A percentile compares a stretch with the other conserved stretches of the same genome.
phyloP scores from a whole-genome alignment of 2,113 vertebrate genomes.

The Cochlearius cochlearius region DNA sequence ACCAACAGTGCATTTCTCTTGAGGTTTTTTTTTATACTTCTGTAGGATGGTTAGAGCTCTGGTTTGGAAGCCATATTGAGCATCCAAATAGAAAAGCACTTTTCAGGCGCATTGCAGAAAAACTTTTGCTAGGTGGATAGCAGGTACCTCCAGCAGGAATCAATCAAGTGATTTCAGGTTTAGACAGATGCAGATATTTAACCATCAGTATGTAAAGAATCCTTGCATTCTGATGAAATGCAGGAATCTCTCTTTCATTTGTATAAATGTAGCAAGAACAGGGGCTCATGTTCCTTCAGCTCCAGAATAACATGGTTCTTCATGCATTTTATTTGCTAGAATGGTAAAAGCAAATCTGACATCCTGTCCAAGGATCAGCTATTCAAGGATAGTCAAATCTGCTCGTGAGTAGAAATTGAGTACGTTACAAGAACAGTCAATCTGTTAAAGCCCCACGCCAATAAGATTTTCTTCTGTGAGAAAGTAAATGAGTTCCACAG shows the following conservation, averaged over 20 bases:
- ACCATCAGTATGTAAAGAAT: not conserved
- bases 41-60: not conserved
- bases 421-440: not conserved
- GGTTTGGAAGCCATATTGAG: not conserved
- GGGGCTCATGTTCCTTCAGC: not conserved
- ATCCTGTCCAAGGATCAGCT: not conserved
- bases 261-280: not conserved
- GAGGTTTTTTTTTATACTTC: not conserved
- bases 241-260: not conserved
- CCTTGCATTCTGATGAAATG: not conserved
- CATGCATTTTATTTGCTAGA: not conserved
- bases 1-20: not conserved
- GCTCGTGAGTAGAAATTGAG: not conserved
- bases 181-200: not conserved
- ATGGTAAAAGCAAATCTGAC: not conserved
- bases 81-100: not conserved
- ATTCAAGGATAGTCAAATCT: not conserved
- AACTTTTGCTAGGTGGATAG: not conserved
- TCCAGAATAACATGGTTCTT: not conserved
- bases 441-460: not conserved
- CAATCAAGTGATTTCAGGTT: not conserved
- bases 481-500: not conserved
- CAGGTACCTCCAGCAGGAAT: not conserved
- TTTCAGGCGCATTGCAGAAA: not conserved
- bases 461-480: not conserved